phyloP scores from a whole-genome alignment of 1,140 invertebrate species.

The Drosophila dunni region DNA sequence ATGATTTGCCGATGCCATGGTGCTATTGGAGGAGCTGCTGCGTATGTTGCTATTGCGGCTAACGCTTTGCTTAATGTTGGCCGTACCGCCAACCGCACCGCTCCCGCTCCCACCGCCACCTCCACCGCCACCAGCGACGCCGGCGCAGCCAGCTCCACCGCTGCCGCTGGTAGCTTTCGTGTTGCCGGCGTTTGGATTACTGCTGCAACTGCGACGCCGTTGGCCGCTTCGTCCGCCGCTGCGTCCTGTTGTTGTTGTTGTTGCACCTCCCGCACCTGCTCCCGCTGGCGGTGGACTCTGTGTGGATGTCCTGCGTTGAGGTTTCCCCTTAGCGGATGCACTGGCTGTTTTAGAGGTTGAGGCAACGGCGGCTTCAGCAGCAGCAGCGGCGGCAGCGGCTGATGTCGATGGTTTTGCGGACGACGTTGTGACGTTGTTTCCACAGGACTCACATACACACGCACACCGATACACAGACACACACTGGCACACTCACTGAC shows the following conservation, averaged over 20 bases:
- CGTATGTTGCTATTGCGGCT: slow-evolving; percentile 84
- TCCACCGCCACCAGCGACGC: slow-evolving; percentile 70
- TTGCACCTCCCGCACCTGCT: slow-evolving; percentile 32
- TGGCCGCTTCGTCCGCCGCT: slow-evolving; percentile 75
- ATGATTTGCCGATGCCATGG: slow-evolving; percentile 84
- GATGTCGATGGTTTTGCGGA: slow-evolving; percentile 71
- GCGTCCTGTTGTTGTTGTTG: slow-evolving; percentile 50
- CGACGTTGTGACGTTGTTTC: slow-evolving; percentile 71
- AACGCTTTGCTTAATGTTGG: slow-evolving; percentile 79
- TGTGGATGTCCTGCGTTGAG: slow-evolving; percentile 39
- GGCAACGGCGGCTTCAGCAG: slow-evolving; percentile 47
- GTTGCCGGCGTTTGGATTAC: slow-evolving; percentile 81
- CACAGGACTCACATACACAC: slow-evolving; percentile 14
- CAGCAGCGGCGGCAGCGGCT: slow-evolving; percentile 70
- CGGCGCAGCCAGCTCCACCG: slow-evolving; percentile 82
- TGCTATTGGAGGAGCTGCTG: slow-evolving; percentile 84
- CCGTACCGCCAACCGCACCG: slow-evolving; percentile 39
- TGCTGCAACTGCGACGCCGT: slow-evolving; percentile 83
- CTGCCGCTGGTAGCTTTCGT: slow-evolving; percentile 79
- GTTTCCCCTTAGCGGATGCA: slow-evolving; percentile 23
- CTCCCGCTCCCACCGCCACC: slow-evolving; percentile 64
- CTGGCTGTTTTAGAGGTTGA: neutral
- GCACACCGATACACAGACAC: slow-evolving; percentile 1
- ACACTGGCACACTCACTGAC: slow-evolving; percentile 42
- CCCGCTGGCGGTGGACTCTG: slow-evolving; percentile 49